Conservation (phyloP, 1,140 invertebrate genomes). For the Nilaparvata lugens region DNA sequence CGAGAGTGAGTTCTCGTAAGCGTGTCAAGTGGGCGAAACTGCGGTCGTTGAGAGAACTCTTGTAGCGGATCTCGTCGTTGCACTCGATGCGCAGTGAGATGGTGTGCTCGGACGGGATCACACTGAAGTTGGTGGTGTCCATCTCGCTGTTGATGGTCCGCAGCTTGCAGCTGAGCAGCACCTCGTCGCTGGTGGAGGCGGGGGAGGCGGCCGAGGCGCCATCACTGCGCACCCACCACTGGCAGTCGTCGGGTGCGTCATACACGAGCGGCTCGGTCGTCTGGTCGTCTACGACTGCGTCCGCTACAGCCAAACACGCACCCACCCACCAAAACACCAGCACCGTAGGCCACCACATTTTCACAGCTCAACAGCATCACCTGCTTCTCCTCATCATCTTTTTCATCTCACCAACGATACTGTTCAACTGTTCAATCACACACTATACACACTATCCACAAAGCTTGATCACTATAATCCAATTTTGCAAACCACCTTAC, state of each 20-base stretch:
- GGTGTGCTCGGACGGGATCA: conserved; percentile 73
- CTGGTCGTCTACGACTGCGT: conserved; percentile 1
- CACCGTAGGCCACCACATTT: too few species aligned
- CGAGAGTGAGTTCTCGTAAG: conserved; percentile 65
- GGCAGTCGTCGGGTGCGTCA: conserved; percentile 75
- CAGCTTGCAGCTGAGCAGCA: conserved; percentile 67
- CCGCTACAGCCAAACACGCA: background rate
- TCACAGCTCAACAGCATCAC: too few species aligned
- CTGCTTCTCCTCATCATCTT: too few species aligned
- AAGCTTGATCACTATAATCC: too few species aligned
- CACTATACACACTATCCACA: too few species aligned
- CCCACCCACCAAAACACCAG: too few species aligned
- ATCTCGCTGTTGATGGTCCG: conserved; percentile 71
- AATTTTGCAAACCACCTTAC: too few species aligned
- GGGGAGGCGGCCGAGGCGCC: conserved; percentile 31
- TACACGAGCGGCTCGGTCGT: conserved; percentile 39
- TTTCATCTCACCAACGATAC: too few species aligned
- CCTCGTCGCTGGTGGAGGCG: conserved; percentile 47
- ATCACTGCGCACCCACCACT: conserved; percentile 45
- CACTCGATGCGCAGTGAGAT: conserved; percentile 68
- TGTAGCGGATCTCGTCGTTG: conserved; percentile 60
- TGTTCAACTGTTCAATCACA: too few species aligned
- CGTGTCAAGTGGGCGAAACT: conserved; percentile 70
- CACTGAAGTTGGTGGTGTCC: conserved; percentile 78
- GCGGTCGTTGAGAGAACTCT: conserved; percentile 59